Conservation (phyloP, 1,140 invertebrate genomes). For the Drosophila bifasciata region DNA sequence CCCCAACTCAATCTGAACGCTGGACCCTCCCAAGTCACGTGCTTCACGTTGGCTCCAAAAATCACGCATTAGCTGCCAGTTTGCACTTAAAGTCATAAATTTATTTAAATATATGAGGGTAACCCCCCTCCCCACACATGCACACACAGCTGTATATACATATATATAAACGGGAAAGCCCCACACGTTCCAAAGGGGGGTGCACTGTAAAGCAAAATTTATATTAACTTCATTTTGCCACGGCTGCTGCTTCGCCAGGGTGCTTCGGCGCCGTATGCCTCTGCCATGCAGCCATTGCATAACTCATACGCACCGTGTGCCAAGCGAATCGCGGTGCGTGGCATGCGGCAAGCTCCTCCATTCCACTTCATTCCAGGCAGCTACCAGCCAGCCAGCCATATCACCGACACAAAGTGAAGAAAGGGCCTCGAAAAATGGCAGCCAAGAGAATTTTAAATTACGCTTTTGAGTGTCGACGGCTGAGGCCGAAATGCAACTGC, state of each 20-base stretch:
- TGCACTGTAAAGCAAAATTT: conserved; percentile 72
- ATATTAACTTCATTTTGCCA: conserved; percentile 78
- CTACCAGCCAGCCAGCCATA: conserved; percentile 50
- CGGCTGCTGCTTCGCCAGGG: conserved; percentile 9
- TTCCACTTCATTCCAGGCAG: conserved; percentile 29
- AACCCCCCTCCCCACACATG: conserved; percentile 22
- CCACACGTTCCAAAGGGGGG: conserved; percentile 15
- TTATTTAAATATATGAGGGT: conserved; percentile 76
- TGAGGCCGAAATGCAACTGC: conserved; percentile 70
- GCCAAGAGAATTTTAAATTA: conserved; percentile 82
- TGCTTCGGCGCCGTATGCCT: conserved; percentile 11
- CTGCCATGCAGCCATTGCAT: conserved; percentile 68
- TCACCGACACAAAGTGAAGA: conserved; percentile 69
- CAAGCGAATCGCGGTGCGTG: conserved; percentile 37
- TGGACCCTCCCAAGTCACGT: conserved; percentile 42
- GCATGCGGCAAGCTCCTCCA: too few relatives aligned
- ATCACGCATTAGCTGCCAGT: conserved; percentile 79
- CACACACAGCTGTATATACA: conserved; percentile 20
- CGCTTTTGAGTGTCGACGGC: conserved; percentile 73
- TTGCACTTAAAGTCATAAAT: conserved; percentile 82
- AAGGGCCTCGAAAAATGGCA: conserved; percentile 69
- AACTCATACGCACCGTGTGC: conserved; percentile 80
- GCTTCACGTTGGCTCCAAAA: conserved; percentile 54
- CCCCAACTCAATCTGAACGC: background rate
- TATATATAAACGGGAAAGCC: conserved; percentile 22